Conservation (phyloP, 2,888 invertebrate genomes). For the Drosophila aldrichi region DNA sequence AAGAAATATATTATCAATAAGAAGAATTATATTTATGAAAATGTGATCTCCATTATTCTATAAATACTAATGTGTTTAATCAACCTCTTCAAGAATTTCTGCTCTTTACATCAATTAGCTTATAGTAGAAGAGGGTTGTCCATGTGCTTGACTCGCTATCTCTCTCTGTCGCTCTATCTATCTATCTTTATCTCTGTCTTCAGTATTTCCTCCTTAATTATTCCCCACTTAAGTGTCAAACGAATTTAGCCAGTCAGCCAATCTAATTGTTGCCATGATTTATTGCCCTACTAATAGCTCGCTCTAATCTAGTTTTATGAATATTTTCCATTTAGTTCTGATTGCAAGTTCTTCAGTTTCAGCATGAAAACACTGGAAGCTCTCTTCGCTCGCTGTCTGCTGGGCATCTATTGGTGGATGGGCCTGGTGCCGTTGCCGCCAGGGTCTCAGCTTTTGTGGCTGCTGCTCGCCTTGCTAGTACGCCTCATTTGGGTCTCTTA, state of each 20-base stretch:
- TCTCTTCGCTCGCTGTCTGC: slow-evolving; percentile 37
- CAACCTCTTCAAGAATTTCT: too few species aligned
- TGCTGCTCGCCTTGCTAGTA: slow-evolving; percentile 27
- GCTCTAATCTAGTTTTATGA: background rate
- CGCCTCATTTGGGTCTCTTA: slow-evolving; percentile 54
- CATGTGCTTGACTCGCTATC: too few species aligned
- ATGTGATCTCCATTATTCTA: too few species aligned
- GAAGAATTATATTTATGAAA: too few species aligned
- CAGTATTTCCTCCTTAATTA: background rate
- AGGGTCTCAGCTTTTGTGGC: background rate
- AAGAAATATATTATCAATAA: too few species aligned
- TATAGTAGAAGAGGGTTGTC: too few species aligned
- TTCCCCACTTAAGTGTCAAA: background rate
- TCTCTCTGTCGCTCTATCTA: background rate
- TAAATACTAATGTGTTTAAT: too few species aligned
- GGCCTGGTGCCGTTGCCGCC: slow-evolving; percentile 55
- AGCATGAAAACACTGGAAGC: slow-evolving; percentile 55
- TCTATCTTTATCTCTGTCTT: too few species aligned
- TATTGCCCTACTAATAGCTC: slow-evolving; percentile 16
- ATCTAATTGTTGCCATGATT: slow-evolving; percentile 27
- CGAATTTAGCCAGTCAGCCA: slow-evolving; percentile 35
- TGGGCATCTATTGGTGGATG: slow-evolving; percentile 36
- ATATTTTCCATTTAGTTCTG: slow-evolving; percentile 15
- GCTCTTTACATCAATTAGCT: too few species aligned
- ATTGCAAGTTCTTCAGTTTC: background rate